Percentiles rank a stretch among this genome's conserved stretches.
Conservation (phyloP, 1,140 invertebrate species). For the Galleria mellonella region DNA sequence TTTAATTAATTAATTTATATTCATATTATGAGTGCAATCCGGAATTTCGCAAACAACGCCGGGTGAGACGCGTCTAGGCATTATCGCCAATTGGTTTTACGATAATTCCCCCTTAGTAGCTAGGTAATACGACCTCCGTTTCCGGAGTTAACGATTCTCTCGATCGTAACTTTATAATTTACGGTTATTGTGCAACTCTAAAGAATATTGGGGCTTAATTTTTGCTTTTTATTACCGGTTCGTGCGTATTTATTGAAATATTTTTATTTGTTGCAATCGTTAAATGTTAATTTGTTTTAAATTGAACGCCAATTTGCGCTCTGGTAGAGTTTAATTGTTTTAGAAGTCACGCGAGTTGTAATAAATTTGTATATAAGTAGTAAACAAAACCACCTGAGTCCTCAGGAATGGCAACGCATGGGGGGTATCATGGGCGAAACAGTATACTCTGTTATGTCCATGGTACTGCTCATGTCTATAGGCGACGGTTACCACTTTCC, state of each 20-base stretch:
- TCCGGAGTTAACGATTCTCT: slow-evolving; percentile 20
- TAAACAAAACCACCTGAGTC: no score
- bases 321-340: slow-evolving; percentile 1
- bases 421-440: no score
- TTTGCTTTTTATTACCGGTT: slow-evolving; percentile 33
- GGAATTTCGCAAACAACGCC: no score
- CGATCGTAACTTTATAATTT: slow-evolving; percentile 44
- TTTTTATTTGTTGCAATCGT: slow-evolving; percentile 21
- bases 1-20: no score
- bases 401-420: no score
- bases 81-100: slow-evolving; percentile 16
- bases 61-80: background rate
- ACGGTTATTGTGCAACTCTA: slow-evolving; percentile 31
- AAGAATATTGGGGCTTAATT: slow-evolving; percentile 34
- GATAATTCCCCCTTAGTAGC: slow-evolving; percentile 24
- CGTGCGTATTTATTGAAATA: slow-evolving; percentile 26
- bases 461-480: no score
- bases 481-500: no score
- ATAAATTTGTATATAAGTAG: no score
- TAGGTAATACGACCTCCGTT: slow-evolving; percentile 20
- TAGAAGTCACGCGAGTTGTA: background rate
- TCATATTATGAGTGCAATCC: no score
- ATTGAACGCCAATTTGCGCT: slow-evolving; percentile 1
- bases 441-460: no score
- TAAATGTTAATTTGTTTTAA: slow-evolving; percentile 15